These are phyloP conservation scores for Maniola hyperantus DNA, from an alignment of 2,888 invertebrate species.

Conservation along the genomic window DNA sequence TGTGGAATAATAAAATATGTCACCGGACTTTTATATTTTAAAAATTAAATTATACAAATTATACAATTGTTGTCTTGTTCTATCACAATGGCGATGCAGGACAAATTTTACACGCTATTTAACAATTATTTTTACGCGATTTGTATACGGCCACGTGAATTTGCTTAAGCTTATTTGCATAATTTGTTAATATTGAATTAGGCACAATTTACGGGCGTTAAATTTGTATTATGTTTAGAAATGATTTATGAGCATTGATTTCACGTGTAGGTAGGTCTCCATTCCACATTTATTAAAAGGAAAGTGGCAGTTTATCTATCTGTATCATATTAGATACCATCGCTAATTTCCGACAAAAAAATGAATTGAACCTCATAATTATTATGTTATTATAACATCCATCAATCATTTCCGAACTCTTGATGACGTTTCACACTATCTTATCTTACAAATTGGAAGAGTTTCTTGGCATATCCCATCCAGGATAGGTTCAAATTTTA, in stretches of 20 bases:
- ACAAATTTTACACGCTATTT: slow-evolving; percentile 77
- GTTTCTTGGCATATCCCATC: too few species aligned
- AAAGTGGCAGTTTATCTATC: too few species aligned
- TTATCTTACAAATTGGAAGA: too few species aligned
- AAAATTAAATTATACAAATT: slow-evolving; percentile 52
- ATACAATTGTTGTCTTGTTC: slow-evolving; percentile 62
- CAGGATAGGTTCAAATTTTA: too few species aligned
- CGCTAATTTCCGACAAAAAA: too few species aligned
- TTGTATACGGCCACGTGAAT: slow-evolving; percentile 68
- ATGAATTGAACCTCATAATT: too few species aligned
- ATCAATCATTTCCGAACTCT: too few species aligned
- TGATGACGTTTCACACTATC: too few species aligned
- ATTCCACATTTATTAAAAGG: slow-evolving; percentile 45
- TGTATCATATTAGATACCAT: too few species aligned
- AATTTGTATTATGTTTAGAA: slow-evolving; percentile 49
- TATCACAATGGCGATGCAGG: slow-evolving; percentile 56
- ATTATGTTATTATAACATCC: too few species aligned
- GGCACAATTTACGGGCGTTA: slow-evolving; percentile 49
- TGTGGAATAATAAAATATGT: slow-evolving; percentile 50
- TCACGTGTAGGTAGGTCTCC: not conserved
- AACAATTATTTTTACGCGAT: slow-evolving; percentile 69
- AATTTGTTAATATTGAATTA: slow-evolving; percentile 59
- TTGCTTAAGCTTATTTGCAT: slow-evolving; percentile 62
- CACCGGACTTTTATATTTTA: slow-evolving; percentile 56
- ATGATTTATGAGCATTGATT: slow-evolving; percentile 43